Evolutionary conservation across 1,140 invertebrate species (phyloP), one percentile per base, ranked within the genome.

Genomic region (Habropoda laboriosa): DNA sequence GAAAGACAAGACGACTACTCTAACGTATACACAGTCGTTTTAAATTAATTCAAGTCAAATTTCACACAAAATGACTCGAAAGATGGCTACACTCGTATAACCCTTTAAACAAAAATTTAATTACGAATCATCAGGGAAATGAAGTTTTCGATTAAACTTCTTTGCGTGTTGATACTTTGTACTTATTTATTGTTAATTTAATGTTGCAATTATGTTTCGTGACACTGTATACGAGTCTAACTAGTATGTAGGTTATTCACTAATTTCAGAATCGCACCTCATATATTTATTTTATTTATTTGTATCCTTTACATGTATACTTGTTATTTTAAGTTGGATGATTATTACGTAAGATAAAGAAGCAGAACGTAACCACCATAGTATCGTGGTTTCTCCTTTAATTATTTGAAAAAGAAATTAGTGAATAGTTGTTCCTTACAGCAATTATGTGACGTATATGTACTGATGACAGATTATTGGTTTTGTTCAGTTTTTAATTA

Each of bases 1-100:
- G 86, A 90, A 88, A 85, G 58, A 86, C 82, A 76, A 86, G 86
- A 80, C 64, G 79, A 81, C 80, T 70, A 84, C 74, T 82, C 72
- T 84, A 47, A 87, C 67, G 83, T 81, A 85, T 83, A 82, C 77
- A 74, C 58, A 77, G 61, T 70, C 71, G 60, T 86, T 79, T 86
- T 86, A 83, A 74, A 78, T 81, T 81, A 75, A 82, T 77, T 80
- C 80, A 76, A 66, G 79, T 55, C 21, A 51, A 73, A 40, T 74
- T 71, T 45, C 55, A 80, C 79, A 81, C 10, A 58, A 45, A 72
- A 79, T 40, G 53, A 63, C 51, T 71, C 24, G 10, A 67, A 76
- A 45, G 18, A 27, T 49, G 66, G 35, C 13, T 30, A 71, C n/a
- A 47, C 13, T 55, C 8, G 21, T 4, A 49, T 78, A 32, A 78